Conservation (phyloP, 92 coral and sea anemone species). For the Porites rus region DNA sequence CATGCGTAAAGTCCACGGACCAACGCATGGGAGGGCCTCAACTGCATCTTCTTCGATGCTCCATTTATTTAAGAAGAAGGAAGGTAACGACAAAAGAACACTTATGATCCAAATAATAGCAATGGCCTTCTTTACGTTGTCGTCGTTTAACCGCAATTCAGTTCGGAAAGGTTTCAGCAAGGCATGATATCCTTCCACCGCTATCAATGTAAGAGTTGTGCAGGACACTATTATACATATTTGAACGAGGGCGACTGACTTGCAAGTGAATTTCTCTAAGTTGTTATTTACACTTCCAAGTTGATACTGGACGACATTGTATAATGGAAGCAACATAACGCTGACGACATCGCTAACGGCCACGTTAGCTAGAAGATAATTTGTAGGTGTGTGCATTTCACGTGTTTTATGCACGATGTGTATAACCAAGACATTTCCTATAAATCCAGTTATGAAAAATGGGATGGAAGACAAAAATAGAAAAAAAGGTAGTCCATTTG, state of each 20-base stretch:
- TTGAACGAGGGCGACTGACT: neutral
- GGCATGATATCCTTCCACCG: neutral
- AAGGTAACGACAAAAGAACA: neutral
- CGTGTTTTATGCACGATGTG: conserved; percentile 11
- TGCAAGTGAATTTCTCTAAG: neutral
- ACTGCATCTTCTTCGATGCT: neutral
- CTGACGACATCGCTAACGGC: conserved; percentile 14
- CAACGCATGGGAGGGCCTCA: neutral
- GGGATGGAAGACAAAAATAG: neutral
- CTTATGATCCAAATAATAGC: neutral
- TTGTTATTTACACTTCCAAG: neutral
- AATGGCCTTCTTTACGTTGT: neutral
- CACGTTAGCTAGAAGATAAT: conserved; percentile 10
- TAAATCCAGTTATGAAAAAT: neutral
- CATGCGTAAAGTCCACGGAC: neutral
- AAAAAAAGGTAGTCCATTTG: neutral
- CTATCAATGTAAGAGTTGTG: neutral
- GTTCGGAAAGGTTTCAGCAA: neutral
- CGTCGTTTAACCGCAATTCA: neutral
- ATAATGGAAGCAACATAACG: neutral
- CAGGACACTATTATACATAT: neutral
- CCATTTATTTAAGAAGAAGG: neutral
- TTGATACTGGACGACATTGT: no score
- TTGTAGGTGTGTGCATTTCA: conserved; percentile 11
- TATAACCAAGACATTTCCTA: conserved; percentile 22